Base-by-base conservation (phyloP, 1,140 invertebrate genomes). In the Calliphora vicina region DNA sequence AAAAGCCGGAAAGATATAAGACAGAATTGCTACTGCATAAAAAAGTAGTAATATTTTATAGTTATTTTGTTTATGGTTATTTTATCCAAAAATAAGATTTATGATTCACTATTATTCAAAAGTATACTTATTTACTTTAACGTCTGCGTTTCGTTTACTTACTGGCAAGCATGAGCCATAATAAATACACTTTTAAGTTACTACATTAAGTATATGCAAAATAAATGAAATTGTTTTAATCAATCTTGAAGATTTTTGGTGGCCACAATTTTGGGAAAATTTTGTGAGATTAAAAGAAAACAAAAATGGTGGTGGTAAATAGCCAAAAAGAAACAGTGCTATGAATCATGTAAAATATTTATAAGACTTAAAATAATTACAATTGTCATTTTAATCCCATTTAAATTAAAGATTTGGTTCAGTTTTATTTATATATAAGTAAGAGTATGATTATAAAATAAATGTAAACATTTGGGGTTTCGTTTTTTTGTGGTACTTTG, bases 321-420 rank as follows among this genome's bases (percentile, higher is more conserved):
- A 15, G 29, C 29, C 29, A 29, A 3, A 29, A 35, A 35, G 35
- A 35, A 5, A n/a, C n/a, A n/a, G n/a, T n/a, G n/a, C n/a, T n/a
- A 35, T 35, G 5, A 35, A 35, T 35, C 35, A 35, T 35, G 10
- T 6, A 35, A 35, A 35, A 35, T 35, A 35, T 35, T 10, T 35
- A 35, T 5, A 35, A n/a, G n/a, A 8, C 10, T 50, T 50, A 17
- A 12, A 67, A 67, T 67, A 67, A 67, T 25, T 23, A 67, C 23
- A 67, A 67, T 67, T 78, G 74, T 23, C 35, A 23, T 43, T 20
- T 78, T 78, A 78, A 78, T 78, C n/a, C 74, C 74, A 43, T 78
- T 78, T 78, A 25, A 25, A 20, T 78, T 78, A 23, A 78, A 78
- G 35, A 74, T 35, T 74, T 74, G 45, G 13, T 17, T 17, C 45